These are phyloP conservation scores for Poecilia picta DNA, from an alignment of 2,797 vertebrate genomes.

Conservation along the genomic window DNA sequence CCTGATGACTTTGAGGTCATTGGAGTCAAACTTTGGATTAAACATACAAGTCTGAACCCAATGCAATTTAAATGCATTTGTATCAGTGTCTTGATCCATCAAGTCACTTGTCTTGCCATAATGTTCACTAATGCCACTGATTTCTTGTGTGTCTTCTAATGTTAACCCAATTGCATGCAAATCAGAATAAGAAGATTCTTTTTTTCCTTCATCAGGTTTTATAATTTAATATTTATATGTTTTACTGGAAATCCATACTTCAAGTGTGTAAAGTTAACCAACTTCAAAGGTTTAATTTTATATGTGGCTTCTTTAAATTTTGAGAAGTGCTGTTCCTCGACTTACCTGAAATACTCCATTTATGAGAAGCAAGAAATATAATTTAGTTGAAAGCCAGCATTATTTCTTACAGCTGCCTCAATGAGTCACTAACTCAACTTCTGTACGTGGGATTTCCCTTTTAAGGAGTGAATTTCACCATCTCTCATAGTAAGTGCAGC, in stretches of 20 bases:
- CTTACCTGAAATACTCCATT: neutral
- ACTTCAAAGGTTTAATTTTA: neutral
- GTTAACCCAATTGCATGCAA: neutral
- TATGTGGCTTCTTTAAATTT: neutral
- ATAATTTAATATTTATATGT: neutral
- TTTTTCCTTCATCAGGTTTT: neutral
- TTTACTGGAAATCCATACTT: neutral
- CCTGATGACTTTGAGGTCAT: neutral
- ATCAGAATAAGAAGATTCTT: neutral
- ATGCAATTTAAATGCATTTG: neutral
- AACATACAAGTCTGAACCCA: neutral
- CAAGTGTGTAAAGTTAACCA: neutral
- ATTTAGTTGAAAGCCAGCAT: neutral
- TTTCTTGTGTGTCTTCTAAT: neutral
- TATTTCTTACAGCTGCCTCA: neutral
- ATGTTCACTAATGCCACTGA: neutral
- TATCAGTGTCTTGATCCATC: neutral
- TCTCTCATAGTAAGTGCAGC: neutral
- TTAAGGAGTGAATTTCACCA: neutral
- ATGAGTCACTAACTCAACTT: neutral
- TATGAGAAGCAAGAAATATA: neutral
- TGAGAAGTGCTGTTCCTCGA: neutral
- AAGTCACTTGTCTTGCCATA: neutral
- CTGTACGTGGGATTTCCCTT: neutral
- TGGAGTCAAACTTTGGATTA: neutral